A percentile compares a stretch with the other conserved stretches of the same genome.
These are phyloP conservation scores for Mormyrus hasselquistii DNA, from an alignment of 2,797 vertebrate genomes.

Conservation along the genomic window DNA sequence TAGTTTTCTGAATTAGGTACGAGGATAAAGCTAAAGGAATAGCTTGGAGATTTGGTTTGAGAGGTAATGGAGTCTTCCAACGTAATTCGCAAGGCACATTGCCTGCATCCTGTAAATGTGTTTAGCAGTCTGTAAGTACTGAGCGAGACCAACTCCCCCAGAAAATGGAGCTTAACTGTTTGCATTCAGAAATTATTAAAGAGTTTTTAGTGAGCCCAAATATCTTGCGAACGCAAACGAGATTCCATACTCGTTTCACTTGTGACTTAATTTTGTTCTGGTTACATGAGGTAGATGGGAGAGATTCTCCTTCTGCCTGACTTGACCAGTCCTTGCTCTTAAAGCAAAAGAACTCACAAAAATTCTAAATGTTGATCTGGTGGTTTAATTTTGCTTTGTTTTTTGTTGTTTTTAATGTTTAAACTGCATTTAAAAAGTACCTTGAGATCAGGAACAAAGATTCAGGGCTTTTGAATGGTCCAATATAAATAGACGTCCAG, in stretches of 20 bases:
- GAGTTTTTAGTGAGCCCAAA: neutral
- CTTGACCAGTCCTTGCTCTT: neutral
- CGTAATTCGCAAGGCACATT: neutral
- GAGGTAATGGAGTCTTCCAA: neutral
- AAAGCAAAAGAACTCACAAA: neutral
- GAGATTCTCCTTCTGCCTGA: neutral
- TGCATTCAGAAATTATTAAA: neutral
- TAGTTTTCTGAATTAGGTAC: neutral
- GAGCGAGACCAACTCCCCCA: neutral
- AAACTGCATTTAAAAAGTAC: neutral
- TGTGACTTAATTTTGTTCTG: neutral
- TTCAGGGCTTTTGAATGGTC: neutral
- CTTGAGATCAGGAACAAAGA: neutral
- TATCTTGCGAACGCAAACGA: neutral
- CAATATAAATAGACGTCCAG: neutral
- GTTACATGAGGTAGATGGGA: neutral
- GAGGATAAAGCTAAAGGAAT: neutral
- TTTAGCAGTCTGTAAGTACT: neutral
- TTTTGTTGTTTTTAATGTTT: too few relatives aligned
- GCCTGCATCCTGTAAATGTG: neutral
- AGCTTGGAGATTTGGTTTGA: neutral
- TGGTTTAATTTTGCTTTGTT: neutral
- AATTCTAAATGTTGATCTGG: neutral
- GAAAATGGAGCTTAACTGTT: neutral
- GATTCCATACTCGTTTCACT: neutral